Percentiles rank a stretch among this genome's conserved stretches.
These are phyloP conservation scores for Caenorhabditis sinica DNA, from an alignment of 2,888 invertebrate genomes.

Conservation along the genomic window DNA sequence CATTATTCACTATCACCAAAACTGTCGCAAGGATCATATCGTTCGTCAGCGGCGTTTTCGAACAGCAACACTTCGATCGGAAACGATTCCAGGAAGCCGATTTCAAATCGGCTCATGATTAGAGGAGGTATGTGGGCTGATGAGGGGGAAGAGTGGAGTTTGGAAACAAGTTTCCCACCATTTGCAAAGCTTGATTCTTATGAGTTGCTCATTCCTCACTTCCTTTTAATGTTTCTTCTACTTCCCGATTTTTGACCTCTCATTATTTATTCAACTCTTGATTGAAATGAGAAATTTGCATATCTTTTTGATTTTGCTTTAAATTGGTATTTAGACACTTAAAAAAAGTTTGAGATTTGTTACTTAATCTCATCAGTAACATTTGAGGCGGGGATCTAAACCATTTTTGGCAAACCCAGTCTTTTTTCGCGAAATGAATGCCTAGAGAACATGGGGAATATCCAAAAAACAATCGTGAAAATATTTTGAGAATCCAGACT, in stretches of 20 bases:
- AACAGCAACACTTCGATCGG: conserved; percentile 53
- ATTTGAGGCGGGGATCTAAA: too few species aligned
- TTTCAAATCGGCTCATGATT: conserved; percentile 58
- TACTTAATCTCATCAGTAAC: too few species aligned
- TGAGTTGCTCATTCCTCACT: conserved; percentile 16
- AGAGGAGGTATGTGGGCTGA: conserved; percentile 61
- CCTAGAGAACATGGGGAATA: too few species aligned
- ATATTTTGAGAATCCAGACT: not conserved
- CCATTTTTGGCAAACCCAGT: too few species aligned
- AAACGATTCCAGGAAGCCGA: conserved; percentile 46
- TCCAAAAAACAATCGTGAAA: not conserved
- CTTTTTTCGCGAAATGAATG: too few species aligned
- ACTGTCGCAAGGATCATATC: conserved; percentile 60
- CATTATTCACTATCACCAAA: conserved; percentile 62
- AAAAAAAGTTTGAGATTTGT: not conserved
- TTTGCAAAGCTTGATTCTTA: conserved; percentile 42
- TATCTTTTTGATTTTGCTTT: not conserved
- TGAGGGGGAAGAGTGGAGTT: not conserved
- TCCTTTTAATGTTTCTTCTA: conserved; percentile 11
- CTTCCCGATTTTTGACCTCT: conserved; percentile 32
- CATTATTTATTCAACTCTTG: conserved; percentile 1
- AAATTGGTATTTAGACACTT: not conserved
- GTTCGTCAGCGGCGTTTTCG: conserved; percentile 60
- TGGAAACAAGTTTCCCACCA: conserved; percentile 43
- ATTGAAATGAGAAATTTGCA: conserved; percentile 19